A percentile compares a stretch with the other conserved stretches of the same genome.
These are phyloP conservation scores for zebrafish (Danio rerio) DNA, from an alignment of 2,113 vertebrate species.

Conservation along the genomic window DNA sequence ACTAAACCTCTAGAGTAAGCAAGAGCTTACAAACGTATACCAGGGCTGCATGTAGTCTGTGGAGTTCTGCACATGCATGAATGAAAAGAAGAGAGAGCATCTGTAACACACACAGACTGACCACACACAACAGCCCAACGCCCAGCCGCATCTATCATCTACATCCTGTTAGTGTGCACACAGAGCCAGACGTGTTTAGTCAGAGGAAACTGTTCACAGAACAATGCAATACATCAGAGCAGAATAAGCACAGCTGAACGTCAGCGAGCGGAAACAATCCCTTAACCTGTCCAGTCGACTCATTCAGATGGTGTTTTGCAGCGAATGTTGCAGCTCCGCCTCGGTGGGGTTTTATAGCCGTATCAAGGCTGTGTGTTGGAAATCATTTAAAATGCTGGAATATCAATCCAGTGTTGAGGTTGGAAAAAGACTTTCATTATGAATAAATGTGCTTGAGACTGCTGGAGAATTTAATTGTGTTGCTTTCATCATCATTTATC, in stretches of 20 bases:
- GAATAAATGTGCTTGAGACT: no score
- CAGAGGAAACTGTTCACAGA: constrained; percentile 13
- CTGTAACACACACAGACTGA: constrained; percentile 32
- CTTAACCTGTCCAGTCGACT: constrained; percentile 8
- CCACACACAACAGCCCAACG: constrained; percentile 10
- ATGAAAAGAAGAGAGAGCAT: constrained; percentile 14
- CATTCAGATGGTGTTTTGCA: neutral
- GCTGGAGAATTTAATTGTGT: no score
- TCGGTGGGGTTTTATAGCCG: constrained; percentile 3
- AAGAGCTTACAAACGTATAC: no score
- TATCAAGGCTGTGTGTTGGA: constrained; percentile 15
- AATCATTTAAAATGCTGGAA: no score
- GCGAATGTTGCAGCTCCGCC: constrained; percentile 24
- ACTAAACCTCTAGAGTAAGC: no score
- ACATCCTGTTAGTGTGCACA: constrained; percentile 33
- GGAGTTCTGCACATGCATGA: neutral
- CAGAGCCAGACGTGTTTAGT: neutral
- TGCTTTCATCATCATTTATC: no score
- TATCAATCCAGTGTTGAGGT: no score
- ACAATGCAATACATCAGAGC: constrained; percentile 34
- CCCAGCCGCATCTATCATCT: constrained; percentile 24
- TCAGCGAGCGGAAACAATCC: neutral
- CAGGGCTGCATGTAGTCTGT: no score
- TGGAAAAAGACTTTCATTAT: no score
- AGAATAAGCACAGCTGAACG: neutral